Evolutionary conservation across 2,113 vertebrate species (phyloP).

Genomic region (Fregata magnificens): DNA sequence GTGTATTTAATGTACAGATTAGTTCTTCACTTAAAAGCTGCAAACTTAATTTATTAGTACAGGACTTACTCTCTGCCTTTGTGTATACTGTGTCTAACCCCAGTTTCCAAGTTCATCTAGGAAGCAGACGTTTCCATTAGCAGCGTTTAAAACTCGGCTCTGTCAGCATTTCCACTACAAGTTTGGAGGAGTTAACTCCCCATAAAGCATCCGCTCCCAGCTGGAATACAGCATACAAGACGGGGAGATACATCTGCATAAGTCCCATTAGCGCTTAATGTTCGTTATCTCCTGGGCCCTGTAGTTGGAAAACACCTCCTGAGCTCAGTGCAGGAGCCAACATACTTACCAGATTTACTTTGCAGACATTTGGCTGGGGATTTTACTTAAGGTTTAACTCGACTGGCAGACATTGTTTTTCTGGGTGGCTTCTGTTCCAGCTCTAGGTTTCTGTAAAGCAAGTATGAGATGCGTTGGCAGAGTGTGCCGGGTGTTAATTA

Average conservation of each 20-base stretch:
- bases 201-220: slow-evolving; percentile 9
- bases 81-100: neutral
- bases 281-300: neutral
- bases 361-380: slow-evolving; percentile 40
- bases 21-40: neutral
- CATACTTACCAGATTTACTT: neutral
- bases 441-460: slow-evolving; percentile 26
- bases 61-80: neutral
- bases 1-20: neutral
- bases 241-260: neutral
- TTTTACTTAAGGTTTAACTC: slow-evolving; percentile 38
- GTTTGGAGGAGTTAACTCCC: neutral
- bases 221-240: neutral
- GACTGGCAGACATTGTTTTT: slow-evolving; percentile 23
- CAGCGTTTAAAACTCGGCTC: neutral
- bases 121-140: neutral
- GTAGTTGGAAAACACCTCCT: neutral
- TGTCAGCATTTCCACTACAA: neutral
- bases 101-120: neutral
- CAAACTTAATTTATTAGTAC: neutral
- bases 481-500: slow-evolving; percentile 22
- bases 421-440: slow-evolving; percentile 26
- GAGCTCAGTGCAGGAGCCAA: neutral
- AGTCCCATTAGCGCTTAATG: neutral
- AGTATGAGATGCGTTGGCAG: slow-evolving; percentile 30